These are phyloP conservation scores for Numenius phaeopus DNA, from an alignment of 2,797 vertebrate species.

Conservation along the genomic window DNA sequence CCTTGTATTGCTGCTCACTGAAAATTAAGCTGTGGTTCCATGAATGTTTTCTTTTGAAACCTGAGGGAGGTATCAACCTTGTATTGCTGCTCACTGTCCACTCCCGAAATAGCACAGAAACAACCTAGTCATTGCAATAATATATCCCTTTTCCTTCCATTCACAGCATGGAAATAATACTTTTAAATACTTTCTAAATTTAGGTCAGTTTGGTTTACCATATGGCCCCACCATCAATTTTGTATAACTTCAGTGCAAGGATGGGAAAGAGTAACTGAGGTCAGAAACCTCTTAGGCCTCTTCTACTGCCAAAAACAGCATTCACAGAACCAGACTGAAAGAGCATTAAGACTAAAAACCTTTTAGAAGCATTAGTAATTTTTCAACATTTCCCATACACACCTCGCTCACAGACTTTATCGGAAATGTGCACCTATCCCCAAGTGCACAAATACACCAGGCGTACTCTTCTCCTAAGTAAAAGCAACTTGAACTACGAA, in stretches of 20 bases:
- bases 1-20: not conserved
- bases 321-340: not conserved
- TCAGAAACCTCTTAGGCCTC: not conserved
- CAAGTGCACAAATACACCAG: not conserved
- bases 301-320: not conserved
- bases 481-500: not conserved
- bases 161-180: not conserved
- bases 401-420: not conserved
- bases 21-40: not conserved
- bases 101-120: not conserved
- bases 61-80: not conserved
- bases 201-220: not conserved
- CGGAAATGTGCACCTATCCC: not conserved
- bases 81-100: not conserved
- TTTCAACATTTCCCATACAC: constrained; percentile 18
- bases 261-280: not conserved
- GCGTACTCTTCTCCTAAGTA: not conserved
- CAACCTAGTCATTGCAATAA: not conserved
- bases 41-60: not conserved
- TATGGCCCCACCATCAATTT: not conserved
- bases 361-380: constrained; percentile 28
- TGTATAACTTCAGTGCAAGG: not conserved
- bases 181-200: not conserved
- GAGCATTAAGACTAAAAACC: constrained; percentile 36
- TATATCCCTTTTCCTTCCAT: not conserved